phyloP scores from a whole-genome alignment of 2,113 vertebrate species.

The Cottus gobio region DNA sequence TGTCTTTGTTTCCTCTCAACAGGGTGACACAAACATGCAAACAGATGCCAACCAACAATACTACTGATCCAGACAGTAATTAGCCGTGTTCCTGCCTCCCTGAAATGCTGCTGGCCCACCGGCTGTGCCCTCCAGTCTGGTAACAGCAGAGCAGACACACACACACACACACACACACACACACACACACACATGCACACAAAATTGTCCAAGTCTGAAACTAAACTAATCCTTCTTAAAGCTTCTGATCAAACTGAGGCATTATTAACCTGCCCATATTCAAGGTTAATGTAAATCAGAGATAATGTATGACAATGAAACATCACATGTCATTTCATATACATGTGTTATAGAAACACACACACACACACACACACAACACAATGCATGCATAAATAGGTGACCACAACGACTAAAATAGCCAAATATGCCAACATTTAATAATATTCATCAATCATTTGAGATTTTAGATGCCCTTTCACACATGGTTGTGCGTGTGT shows the following conservation, averaged over 20 bases:
- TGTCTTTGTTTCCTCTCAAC: conserved; percentile 52
- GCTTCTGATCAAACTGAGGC: conserved; percentile 32
- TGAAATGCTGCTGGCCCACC: conserved; percentile 59
- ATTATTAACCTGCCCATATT: conserved; percentile 42
- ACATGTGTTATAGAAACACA: conserved; percentile 1
- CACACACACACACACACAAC: no score
- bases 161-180: background rate
- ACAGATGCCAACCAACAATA: conserved; percentile 57
- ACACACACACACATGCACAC: background rate
- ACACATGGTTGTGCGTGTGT: background rate
- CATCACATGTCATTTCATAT: conserved; percentile 4
- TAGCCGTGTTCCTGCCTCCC: conserved; percentile 63
- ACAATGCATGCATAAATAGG: background rate
- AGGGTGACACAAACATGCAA: conserved; percentile 37
- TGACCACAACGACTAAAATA: background rate
- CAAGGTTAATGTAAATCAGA: conserved; percentile 20
- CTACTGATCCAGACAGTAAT: conserved; percentile 71
- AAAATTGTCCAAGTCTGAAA: conserved; percentile 29
- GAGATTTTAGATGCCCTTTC: conserved; percentile 13
- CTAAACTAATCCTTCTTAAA: conserved; percentile 27
- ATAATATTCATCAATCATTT: conserved; percentile 28
- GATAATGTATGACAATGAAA: conserved; percentile 33
- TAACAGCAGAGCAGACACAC: conserved; percentile 10
- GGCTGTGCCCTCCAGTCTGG: conserved; percentile 57
- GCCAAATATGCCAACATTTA: conserved; percentile 19